Evolutionary conservation across 2,113 vertebrate species (phyloP).

Genomic region (Tangachromis dhanisi): DNA sequence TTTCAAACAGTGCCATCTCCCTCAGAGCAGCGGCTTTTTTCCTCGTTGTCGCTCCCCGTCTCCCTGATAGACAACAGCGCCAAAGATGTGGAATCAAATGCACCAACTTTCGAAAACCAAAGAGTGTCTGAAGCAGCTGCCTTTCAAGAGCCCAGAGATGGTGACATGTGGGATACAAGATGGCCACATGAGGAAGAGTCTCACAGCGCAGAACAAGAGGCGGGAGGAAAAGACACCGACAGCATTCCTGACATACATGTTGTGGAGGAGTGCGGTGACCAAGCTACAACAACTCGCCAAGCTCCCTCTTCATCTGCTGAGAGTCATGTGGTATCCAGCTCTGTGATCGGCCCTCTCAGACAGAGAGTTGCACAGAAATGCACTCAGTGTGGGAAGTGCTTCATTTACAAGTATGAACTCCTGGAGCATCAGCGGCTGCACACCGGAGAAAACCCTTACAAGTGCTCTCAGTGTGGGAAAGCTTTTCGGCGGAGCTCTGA

Average conservation of each 20-base stretch:
- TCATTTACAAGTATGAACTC: slow-evolving; percentile 34
- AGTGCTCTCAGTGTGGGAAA: slow-evolving; percentile 49
- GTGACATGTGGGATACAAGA: not conserved
- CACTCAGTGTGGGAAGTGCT: slow-evolving; percentile 35
- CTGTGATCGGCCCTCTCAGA: not conserved
- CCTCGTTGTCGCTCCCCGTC: slow-evolving; percentile 9
- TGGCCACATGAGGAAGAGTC: not conserved
- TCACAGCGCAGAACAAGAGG: not conserved
- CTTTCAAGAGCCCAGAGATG: not conserved
- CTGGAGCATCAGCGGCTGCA: slow-evolving; percentile 40
- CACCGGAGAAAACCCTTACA: slow-evolving; percentile 43
- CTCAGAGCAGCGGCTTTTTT: slow-evolving; percentile 29
- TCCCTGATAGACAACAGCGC: not conserved
- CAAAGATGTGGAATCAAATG: not conserved
- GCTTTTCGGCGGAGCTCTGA: slow-evolving; percentile 27
- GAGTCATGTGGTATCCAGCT: not conserved
- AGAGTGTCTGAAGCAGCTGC: not conserved
- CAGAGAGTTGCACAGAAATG: slow-evolving; percentile 40
- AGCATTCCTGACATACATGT: not conserved
- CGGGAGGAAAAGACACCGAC: not conserved
- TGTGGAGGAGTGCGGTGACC: not conserved
- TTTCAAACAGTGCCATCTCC: not conserved
- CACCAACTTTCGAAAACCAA: not conserved
- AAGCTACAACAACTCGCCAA: not conserved
- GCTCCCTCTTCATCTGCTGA: not conserved